A percentile compares a stretch with the other conserved stretches of the same genome.
These are phyloP conservation scores for Ciconia nigra DNA, from an alignment of 2,797 vertebrate genomes.

Conservation along the genomic window DNA sequence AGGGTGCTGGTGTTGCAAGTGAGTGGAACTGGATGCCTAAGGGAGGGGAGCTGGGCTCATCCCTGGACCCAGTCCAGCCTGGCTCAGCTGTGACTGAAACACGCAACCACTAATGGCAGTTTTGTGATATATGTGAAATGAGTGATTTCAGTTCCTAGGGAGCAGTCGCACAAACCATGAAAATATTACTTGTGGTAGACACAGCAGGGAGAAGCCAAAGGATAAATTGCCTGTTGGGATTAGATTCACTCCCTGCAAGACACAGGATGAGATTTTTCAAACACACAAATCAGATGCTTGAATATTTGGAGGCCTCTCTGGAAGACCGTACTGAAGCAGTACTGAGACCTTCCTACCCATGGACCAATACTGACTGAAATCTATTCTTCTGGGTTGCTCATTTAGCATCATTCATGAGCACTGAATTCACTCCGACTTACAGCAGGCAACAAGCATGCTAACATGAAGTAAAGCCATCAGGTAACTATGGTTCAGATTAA, in stretches of 20 bases:
- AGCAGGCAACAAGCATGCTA: neutral
- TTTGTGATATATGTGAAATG: neutral
- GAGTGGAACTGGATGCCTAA: neutral
- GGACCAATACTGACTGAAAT: neutral
- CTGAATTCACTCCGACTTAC: neutral
- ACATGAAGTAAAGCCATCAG: neutral
- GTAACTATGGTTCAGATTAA: neutral
- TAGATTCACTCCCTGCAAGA: neutral
- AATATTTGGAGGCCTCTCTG: neutral
- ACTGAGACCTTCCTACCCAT: neutral
- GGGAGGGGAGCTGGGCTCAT: neutral
- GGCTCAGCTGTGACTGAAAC: fast-evolving
- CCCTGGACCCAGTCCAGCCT: neutral
- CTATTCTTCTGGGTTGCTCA: neutral
- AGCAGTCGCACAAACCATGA: neutral
- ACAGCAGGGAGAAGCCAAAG: neutral
- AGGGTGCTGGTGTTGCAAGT: neutral
- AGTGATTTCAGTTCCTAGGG: neutral
- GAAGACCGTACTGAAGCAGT: neutral
- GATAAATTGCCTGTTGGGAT: neutral
- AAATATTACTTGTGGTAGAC: neutral
- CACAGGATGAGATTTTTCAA: neutral
- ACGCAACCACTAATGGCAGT: fast-evolving
- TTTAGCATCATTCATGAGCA: neutral
- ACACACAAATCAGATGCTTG: neutral